phyloP scores from a whole-genome alignment of 1,140 invertebrate species.

The Mercenaria mercenaria region DNA sequence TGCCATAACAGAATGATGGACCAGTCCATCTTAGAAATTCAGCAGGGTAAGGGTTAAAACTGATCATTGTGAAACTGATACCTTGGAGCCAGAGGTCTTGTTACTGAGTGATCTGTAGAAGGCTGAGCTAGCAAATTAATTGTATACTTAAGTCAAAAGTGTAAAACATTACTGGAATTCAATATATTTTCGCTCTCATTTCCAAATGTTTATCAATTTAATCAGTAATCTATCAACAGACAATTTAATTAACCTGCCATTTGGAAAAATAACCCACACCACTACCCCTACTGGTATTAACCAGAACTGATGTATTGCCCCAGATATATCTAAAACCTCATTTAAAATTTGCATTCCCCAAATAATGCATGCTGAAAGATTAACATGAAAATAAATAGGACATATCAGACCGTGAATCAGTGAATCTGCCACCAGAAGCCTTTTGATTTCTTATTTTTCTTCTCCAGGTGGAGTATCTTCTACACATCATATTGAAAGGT shows the following conservation, averaged over 20 bases:
- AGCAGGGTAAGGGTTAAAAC: no score
- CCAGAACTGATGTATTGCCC: background rate
- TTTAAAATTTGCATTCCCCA: constrained; percentile 1
- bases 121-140: no score
- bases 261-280: background rate
- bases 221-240: background rate
- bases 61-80: no score
- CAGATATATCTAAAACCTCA: background rate
- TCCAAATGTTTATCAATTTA: constrained; percentile 1
- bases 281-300: background rate
- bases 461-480: background rate
- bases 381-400: background rate
- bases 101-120: no score
- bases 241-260: background rate
- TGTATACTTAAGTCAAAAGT: background rate
- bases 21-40: no score
- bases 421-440: background rate
- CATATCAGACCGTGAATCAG: background rate
- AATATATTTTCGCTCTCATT: background rate
- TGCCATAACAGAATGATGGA: no score
- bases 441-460: background rate
- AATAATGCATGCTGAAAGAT: background rate
- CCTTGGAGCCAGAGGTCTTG: no score
- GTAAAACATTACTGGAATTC: background rate
- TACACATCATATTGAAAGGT: background rate